phyloP scores from a whole-genome alignment of 2,797 vertebrate genomes.

The Acridotheres tristis region DNA sequence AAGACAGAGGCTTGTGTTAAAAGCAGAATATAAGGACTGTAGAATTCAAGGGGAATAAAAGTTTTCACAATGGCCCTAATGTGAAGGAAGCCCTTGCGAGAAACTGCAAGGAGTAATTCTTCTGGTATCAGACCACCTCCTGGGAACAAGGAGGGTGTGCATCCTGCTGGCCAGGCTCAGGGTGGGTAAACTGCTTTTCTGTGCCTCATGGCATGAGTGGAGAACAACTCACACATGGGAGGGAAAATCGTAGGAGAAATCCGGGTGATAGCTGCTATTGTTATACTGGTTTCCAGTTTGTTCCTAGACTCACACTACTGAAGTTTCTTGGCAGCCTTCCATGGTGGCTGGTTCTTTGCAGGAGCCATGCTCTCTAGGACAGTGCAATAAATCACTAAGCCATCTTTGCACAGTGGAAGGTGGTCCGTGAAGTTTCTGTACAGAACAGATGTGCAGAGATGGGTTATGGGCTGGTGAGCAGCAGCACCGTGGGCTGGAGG shows the following conservation, averaged over 20 bases:
- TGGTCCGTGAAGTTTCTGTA: not conserved
- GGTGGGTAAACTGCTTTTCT: not conserved
- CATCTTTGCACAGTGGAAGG: not conserved
- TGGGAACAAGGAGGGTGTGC: not conserved
- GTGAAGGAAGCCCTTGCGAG: slow-evolving; percentile 8
- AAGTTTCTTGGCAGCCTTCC: slow-evolving; percentile 2
- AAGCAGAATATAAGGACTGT: not conserved
- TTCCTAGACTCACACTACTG: not conserved
- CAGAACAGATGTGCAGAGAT: not conserved
- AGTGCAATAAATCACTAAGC: not conserved
- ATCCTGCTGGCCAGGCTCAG: not conserved
- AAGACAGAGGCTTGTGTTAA: not conserved
- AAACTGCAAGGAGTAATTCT: not conserved
- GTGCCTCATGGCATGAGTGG: not conserved
- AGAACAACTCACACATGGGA: not conserved
- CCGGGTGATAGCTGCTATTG: not conserved
- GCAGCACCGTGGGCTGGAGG: not conserved
- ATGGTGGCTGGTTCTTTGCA: not conserved
- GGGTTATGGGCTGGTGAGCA: not conserved
- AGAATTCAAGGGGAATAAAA: not conserved
- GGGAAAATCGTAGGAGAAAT: not conserved
- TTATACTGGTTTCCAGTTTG: not conserved
- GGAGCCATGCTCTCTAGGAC: not conserved
- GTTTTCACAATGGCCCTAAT: not conserved
- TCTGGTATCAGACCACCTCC: not conserved